Percentiles rank a stretch among this genome's conserved stretches.
Evolutionary conservation across 37 sponge, comb jelly and placozoan species (phyloP).

Genomic region (Halisarca cf. caerulea): DNA sequence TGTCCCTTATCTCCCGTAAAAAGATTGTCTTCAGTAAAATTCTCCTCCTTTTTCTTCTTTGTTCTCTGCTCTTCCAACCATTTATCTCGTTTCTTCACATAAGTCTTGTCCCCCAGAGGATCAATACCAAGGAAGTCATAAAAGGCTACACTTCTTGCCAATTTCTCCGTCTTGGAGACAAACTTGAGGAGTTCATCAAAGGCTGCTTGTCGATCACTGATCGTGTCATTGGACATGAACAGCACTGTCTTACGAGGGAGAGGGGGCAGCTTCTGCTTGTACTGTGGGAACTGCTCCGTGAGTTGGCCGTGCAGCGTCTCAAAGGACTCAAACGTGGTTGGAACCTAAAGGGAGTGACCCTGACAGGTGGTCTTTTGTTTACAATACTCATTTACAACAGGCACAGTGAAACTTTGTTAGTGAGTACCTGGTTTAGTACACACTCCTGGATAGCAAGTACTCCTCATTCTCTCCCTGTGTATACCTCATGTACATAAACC

Average conservation of each 20-base stretch:
- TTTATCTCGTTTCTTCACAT: conserved; percentile 37
- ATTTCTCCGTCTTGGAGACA: conserved; percentile 16
- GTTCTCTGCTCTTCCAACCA: not conserved
- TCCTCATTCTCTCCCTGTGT: too few species aligned
- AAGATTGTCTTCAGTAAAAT: not conserved
- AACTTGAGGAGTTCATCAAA: conserved; percentile 67
- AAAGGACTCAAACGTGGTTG: conserved; percentile 60
- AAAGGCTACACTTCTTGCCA: conserved; percentile 38
- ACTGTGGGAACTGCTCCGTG: conserved; percentile 33
- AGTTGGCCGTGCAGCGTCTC: conserved; percentile 68
- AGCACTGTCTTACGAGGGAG: conserved; percentile 57
- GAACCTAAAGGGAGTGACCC: conserved; percentile 47
- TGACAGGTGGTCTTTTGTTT: too few species aligned
- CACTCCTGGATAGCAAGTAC: too few species aligned
- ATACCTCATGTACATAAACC: too few species aligned
- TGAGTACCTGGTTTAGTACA: too few species aligned
- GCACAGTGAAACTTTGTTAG: too few species aligned
- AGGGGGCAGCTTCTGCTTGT: conserved; percentile 41
- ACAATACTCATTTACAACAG: too few species aligned
- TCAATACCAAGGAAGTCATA: conserved; percentile 58
- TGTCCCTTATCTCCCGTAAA: conserved; percentile 1
- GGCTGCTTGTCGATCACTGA: conserved; percentile 64
- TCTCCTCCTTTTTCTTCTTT: conserved; percentile 5
- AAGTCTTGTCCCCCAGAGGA: conserved; percentile 45
- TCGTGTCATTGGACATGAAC: conserved; percentile 48